Percentiles rank a stretch among this genome's conserved stretches.
Conservation (phyloP, 1,140 invertebrate genomes). For the Heliconius himera region DNA sequence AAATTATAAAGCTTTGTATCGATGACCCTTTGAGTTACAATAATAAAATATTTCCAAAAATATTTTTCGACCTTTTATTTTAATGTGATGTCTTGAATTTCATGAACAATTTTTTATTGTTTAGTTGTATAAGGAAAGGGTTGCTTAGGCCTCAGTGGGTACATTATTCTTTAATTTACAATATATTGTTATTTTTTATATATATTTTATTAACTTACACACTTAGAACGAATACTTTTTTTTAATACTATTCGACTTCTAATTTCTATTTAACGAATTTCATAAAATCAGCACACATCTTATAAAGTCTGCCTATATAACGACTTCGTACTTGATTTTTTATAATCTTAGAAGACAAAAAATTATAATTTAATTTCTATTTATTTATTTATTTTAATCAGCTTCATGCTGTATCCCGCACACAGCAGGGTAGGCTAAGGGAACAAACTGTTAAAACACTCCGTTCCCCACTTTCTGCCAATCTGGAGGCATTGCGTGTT, state of each 20-base stretch:
- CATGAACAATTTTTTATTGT: background rate
- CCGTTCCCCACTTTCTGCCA: too few relatives aligned
- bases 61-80: conserved; percentile 46
- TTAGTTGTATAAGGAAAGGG: conserved; percentile 1
- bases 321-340: too few relatives aligned
- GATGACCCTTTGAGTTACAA: conserved; percentile 54
- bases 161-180: conserved; percentile 5
- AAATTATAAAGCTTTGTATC: conserved; percentile 59
- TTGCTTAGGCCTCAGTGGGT: background rate
- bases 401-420: too few relatives aligned
- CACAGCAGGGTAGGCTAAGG: too few relatives aligned
- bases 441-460: too few relatives aligned
- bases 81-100: conserved; percentile 12
- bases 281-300: too few relatives aligned
- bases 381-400: too few relatives aligned
- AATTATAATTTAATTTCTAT: too few relatives aligned
- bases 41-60: conserved; percentile 45
- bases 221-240: background rate
- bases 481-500: too few relatives aligned
- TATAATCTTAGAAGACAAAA: too few relatives aligned
- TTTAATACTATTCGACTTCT: background rate
- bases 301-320: too few relatives aligned
- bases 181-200: background rate
- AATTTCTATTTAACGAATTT: too few relatives aligned
- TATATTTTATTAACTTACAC: background rate